Conservation (phyloP, 2,797 vertebrate species). For the Amphiprion clarkii region DNA sequence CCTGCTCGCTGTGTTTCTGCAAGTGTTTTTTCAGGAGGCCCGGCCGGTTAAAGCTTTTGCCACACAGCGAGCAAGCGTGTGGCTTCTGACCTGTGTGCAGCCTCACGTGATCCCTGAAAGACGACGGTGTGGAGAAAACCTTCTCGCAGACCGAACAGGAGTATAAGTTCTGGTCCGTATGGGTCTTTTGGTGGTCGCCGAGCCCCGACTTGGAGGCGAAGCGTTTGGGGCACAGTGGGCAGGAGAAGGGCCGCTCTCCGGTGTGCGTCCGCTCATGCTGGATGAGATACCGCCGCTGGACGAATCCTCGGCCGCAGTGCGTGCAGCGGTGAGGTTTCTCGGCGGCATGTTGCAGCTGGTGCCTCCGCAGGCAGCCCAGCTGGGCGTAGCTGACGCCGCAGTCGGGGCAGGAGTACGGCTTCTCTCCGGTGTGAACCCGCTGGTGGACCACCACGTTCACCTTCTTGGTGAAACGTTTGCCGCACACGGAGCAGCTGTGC, state of each 20-base stretch:
- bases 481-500: slow-evolving; percentile 63
- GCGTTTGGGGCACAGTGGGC: slow-evolving; percentile 67
- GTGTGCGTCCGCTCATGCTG: slow-evolving; percentile 72
- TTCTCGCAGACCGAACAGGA: slow-evolving; percentile 61
- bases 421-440: slow-evolving; percentile 70
- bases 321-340: slow-evolving; percentile 62
- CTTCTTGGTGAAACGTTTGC: slow-evolving; percentile 68
- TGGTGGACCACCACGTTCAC: slow-evolving; percentile 56
- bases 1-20: slow-evolving; percentile 36
- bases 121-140: slow-evolving; percentile 59
- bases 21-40: slow-evolving; percentile 68
- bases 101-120: slow-evolving; percentile 63
- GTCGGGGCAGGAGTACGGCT: slow-evolving; percentile 63
- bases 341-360: slow-evolving; percentile 52
- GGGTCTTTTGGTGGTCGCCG: slow-evolving; percentile 53
- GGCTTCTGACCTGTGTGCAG: slow-evolving; percentile 65
- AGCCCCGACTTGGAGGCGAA: slow-evolving; percentile 67
- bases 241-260: slow-evolving; percentile 70
- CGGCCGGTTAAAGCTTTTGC: slow-evolving; percentile 71
- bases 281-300: slow-evolving; percentile 58
- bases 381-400: slow-evolving; percentile 67
- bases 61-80: slow-evolving; percentile 63
- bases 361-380: slow-evolving; percentile 60
- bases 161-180: slow-evolving; percentile 37
- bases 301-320: slow-evolving; percentile 61